Conservation (phyloP, 1,140 invertebrate genomes). For the Zaprionus africanus region DNA sequence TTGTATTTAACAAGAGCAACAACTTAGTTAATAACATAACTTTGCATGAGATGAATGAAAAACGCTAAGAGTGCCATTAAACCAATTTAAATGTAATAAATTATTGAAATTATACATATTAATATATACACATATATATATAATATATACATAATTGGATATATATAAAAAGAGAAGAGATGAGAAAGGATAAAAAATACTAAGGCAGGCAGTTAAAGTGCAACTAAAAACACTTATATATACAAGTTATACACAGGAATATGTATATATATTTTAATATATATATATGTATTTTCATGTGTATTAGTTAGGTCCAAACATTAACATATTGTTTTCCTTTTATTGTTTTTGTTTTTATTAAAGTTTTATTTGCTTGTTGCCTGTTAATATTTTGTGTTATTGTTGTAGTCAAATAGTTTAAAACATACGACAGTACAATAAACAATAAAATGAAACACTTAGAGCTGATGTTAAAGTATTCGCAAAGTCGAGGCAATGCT, state of each 20-base stretch:
- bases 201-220: slow-evolving; percentile 50
- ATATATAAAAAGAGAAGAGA: slow-evolving; percentile 17
- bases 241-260: slow-evolving; percentile 26
- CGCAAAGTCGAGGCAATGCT: slow-evolving; percentile 2
- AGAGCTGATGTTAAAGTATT: slow-evolving; percentile 4
- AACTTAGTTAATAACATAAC: slow-evolving; percentile 10
- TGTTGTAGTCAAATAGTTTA: slow-evolving; percentile 37
- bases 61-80: slow-evolving; percentile 81
- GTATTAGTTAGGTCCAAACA: slow-evolving; percentile 55
- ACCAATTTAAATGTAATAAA: slow-evolving; percentile 81
- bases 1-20: slow-evolving; percentile 41
- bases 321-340: slow-evolving; percentile 32
- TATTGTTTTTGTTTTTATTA: slow-evolving; percentile 42
- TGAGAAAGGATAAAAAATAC: slow-evolving; percentile 18
- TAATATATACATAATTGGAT: slow-evolving; percentile 51
- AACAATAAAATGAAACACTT: slow-evolving; percentile 18
- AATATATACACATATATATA: slow-evolving; percentile 56
- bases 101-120: slow-evolving; percentile 78
- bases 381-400: slow-evolving; percentile 35
- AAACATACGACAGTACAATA: slow-evolving; percentile 30
- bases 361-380: slow-evolving; percentile 39
- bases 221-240: slow-evolving; percentile 49
- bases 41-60: slow-evolving; percentile 27
- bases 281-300: slow-evolving; percentile 24
- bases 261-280: slow-evolving; percentile 38